Evolutionary conservation across 1,140 invertebrate species (phyloP), one percentile per base, ranked within the genome.

Genomic region (Drosophila fuyamai): DNA sequence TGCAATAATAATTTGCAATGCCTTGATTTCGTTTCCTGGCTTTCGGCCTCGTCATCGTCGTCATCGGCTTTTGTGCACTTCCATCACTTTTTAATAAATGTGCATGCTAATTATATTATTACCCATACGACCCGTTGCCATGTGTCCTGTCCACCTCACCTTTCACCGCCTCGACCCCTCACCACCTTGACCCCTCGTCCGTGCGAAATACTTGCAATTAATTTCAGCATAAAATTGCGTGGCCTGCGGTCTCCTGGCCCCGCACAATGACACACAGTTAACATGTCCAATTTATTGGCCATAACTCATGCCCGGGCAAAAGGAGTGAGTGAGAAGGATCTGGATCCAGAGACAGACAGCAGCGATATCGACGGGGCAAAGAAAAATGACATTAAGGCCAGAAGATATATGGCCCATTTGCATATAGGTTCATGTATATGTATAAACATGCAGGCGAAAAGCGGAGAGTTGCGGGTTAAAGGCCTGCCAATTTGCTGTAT

Each of bases 61-160:
- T 47, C 74, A 46, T 44, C 58, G 55, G 48, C 77, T 76, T 84
- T 86, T 82, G 76, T 80, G 53, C 79, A 61, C 76, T 86, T 88
- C 81, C 83, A 88, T 88, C 83, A 86, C 81, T 86, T 86, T 86
- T 86, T 83, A 86, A 86, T 86, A 86, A 86, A 86, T 86, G 83
- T 68, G 77, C 83, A 86, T 88, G 83, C 83, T 86, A 86, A 86
- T 86, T 86, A 86, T 86, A 86, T 86, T 86, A 86, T 86, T 88
- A 86, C 83, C 82, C 83, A 86, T 86, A 83, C 83, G 79, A 76
- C 79, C 67, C 79, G 53, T 79, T 72, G 50, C 59, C 66, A 53
- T 55, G 51, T 66, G 75, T 55, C 70, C 48, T 54, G 43, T 57
- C 73, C 18, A 32, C 51, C 7, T 14, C 35, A 7, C 44, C 38